Evolutionary conservation across 2,888 invertebrate genomes (phyloP).

Genomic region (Thymelicus sylvestris): DNA sequence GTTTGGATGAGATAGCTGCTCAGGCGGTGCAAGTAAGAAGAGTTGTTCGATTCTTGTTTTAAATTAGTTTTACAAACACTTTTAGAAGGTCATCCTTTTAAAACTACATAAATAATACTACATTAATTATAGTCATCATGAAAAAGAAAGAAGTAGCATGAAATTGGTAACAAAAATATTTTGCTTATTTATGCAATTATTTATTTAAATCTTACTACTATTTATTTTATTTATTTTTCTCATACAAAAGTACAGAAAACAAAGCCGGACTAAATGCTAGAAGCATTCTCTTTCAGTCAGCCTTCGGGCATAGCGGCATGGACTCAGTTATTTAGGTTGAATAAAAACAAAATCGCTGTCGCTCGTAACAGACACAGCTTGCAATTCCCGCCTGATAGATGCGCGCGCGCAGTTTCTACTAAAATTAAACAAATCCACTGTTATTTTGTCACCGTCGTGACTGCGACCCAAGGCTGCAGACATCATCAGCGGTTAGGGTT

Average conservation of each 20-base stretch:
- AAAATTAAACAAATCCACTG: conserved; percentile 73
- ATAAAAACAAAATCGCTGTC: conserved; percentile 24
- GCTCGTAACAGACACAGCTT: conserved; percentile 37
- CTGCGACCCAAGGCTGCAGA: conserved; percentile 62
- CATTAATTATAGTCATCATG: too few relatives aligned
- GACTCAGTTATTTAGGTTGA: neutral
- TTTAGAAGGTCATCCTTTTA: too few relatives aligned
- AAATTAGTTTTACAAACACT: neutral
- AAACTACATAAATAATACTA: too few relatives aligned
- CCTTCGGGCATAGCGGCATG: too few relatives aligned
- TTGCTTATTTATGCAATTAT: too few relatives aligned
- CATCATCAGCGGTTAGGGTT: conserved; percentile 60
- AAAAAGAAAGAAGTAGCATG: too few relatives aligned
- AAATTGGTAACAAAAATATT: too few relatives aligned
- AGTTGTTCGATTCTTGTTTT: neutral
- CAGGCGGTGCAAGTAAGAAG: conserved; percentile 47
- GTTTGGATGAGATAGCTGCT: conserved; percentile 48
- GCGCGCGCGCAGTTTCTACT: conserved; percentile 63
- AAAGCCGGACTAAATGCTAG: too few relatives aligned
- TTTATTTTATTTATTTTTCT: too few relatives aligned
- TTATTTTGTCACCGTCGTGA: conserved; percentile 78
- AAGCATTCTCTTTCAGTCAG: too few relatives aligned
- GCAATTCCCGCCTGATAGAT: conserved; percentile 57
- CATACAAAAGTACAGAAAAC: too few relatives aligned
- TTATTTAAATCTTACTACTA: too few relatives aligned